phyloP scores from a whole-genome alignment of 1,140 invertebrate species.

The Cotesia typhae region DNA sequence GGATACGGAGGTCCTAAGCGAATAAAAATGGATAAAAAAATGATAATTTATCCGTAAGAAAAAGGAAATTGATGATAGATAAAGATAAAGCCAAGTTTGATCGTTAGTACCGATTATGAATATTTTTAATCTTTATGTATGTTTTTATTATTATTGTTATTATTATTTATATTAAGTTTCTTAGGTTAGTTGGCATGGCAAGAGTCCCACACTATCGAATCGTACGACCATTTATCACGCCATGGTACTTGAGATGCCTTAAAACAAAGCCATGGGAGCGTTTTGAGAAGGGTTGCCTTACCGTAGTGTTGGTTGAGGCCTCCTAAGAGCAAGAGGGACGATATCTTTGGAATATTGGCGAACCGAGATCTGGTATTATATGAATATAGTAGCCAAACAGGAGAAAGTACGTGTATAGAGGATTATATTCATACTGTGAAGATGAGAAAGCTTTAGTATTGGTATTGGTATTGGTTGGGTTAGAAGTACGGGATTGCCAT shows the following conservation, averaged over 20 bases:
- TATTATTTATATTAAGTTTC: neutral
- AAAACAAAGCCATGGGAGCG: slow-evolving; percentile 60
- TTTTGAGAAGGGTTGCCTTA: slow-evolving; percentile 52
- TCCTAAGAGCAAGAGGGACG: neutral
- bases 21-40: too few species aligned
- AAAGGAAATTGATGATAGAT: too few species aligned
- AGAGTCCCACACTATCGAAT: slow-evolving; percentile 18
- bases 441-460: slow-evolving; percentile 12
- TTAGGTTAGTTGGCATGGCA: neutral
- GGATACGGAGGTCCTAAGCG: too few species aligned
- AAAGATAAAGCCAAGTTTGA: too few species aligned
- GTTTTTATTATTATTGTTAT: neutral
- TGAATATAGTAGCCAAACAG: neutral
- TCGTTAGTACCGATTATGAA: neutral
- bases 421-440: slow-evolving; percentile 17
- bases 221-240: slow-evolving; percentile 60
- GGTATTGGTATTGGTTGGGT: slow-evolving; percentile 6
- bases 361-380: neutral
- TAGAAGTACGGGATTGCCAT: slow-evolving; percentile 45
- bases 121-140: neutral
- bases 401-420: slow-evolving; percentile 12
- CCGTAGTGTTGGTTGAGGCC: neutral
- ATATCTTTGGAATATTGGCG: neutral
- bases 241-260: slow-evolving; percentile 53
- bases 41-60: too few species aligned